phyloP scores from a whole-genome alignment of 2,797 vertebrate genomes.

The Notolabrus celidotus region DNA sequence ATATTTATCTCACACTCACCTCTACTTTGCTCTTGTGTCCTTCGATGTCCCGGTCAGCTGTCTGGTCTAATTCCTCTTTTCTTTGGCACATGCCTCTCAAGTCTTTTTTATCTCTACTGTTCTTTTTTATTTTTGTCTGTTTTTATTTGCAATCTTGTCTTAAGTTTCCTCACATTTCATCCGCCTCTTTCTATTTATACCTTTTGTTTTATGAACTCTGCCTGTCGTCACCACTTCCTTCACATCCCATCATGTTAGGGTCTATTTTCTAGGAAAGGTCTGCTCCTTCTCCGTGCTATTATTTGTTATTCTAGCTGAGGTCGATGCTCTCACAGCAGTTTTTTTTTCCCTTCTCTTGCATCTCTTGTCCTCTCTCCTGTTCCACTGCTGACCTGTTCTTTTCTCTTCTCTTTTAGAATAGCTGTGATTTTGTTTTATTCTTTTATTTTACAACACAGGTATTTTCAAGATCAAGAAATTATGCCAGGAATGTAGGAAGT shows the following conservation, averaged over 20 bases:
- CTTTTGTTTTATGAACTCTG: background rate
- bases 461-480: background rate
- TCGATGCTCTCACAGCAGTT: conserved; percentile 46
- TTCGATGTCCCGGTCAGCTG: conserved; percentile 8
- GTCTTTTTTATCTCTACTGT: background rate
- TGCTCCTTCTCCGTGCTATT: conserved; percentile 37
- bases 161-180: background rate
- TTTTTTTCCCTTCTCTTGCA: conserved; percentile 6
- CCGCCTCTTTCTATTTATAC: background rate
- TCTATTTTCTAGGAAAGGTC: conserved; percentile 36
- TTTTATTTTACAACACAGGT: background rate
- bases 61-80: background rate
- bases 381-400: conserved; percentile 15
- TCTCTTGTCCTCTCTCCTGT: conserved; percentile 15
- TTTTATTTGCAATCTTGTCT: no score
- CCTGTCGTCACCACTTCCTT: background rate
- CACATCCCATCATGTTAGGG: conserved; percentile 6
- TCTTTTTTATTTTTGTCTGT: conserved; percentile 10
- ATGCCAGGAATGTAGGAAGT: background rate
- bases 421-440: background rate
- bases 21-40: conserved; percentile 45
- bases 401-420: background rate
- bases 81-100: background rate
- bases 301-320: conserved; percentile 33
- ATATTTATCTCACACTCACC: conserved; percentile 40